Evolutionary conservation across 64 coral and sea anemone species (phyloP).

Genomic region (Cladopsammia gracilis): DNA sequence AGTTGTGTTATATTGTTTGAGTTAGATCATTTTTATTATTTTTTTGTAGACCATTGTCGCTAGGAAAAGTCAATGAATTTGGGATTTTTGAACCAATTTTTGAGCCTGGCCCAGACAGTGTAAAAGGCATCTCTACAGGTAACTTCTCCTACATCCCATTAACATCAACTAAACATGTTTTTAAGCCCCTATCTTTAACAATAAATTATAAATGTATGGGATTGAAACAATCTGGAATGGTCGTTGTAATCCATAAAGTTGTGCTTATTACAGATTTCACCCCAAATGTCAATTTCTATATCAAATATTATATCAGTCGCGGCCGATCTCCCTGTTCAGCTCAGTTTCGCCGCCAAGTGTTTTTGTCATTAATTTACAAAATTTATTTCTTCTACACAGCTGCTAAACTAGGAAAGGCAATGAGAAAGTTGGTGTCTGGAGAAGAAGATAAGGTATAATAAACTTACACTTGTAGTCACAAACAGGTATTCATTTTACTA

Average conservation of each 20-base stretch:
- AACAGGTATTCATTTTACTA: no score
- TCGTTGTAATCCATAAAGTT: no score
- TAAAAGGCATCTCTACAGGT: constrained; percentile 86
- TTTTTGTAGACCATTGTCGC: constrained; percentile 77
- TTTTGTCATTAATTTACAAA: background rate
- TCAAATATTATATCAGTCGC: no score
- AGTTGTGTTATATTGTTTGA: background rate
- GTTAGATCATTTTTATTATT: background rate
- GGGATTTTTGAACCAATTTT: constrained; percentile 95
- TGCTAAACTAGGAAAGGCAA: constrained; percentile 69
- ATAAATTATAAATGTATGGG: no score
- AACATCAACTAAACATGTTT: no score
- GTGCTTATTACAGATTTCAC: no score
- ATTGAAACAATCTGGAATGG: no score
- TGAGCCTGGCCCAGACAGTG: constrained; percentile 90
- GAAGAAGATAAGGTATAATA: constrained; percentile 66
- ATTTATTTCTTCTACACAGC: constrained; percentile 20
- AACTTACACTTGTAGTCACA: background rate
- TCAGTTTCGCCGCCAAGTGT: background rate
- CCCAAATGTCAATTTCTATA: no score
- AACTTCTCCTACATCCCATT: background rate
- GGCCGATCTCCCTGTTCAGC: no score
- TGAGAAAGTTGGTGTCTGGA: constrained; percentile 84
- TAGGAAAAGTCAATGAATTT: constrained; percentile 96
- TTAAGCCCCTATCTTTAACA: no score